Evolutionary conservation across 2,113 vertebrate genomes (phyloP).

Genomic region (Hippocampus abdominalis): DNA sequence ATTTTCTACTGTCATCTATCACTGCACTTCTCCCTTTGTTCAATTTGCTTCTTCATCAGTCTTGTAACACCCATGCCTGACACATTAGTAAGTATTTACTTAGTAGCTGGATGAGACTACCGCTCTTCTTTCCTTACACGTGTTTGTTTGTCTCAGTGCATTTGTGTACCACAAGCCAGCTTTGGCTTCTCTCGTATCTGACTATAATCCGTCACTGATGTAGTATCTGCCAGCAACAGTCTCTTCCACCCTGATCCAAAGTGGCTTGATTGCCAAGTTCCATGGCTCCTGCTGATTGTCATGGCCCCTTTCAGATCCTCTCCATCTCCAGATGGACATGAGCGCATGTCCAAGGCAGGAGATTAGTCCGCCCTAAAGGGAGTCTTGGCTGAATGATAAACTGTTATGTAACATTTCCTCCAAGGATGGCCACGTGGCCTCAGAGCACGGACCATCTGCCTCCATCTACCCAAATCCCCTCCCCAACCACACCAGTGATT

Average conservation of each 20-base stretch:
- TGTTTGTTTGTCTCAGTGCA: conserved; percentile 8
- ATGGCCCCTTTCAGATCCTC: conserved; percentile 8
- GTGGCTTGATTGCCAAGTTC: conserved; percentile 6
- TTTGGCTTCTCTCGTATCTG: conserved; percentile 9
- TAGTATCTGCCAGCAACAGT: conserved; percentile 24
- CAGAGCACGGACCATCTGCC: conserved; percentile 31
- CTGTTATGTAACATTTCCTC: conserved; percentile 46
- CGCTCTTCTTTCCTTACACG: conserved; percentile 10
- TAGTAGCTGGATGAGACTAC: conserved; percentile 12
- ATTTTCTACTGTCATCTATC: too few species aligned
- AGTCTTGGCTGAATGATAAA: conserved; percentile 46
- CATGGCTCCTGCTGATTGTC: conserved; percentile 8
- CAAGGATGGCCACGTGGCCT: conserved; percentile 30
- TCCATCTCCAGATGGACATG: conserved; percentile 2
- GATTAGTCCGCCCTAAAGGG: conserved; percentile 39
- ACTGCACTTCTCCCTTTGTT: too few species aligned
- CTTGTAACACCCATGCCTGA: too few species aligned
- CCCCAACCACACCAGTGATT: conserved; percentile 11
- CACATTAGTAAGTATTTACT: not conserved
- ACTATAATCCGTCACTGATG: conserved; percentile 16
- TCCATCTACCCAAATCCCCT: conserved; percentile 15
- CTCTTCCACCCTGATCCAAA: conserved; percentile 28
- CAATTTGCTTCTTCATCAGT: not conserved
- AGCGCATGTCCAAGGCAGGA: conserved; percentile 11
- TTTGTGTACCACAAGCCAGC: conserved; percentile 15